Base-by-base conservation (phyloP, 2,888 invertebrate genomes). In the Chaitophorus viminalis region DNA sequence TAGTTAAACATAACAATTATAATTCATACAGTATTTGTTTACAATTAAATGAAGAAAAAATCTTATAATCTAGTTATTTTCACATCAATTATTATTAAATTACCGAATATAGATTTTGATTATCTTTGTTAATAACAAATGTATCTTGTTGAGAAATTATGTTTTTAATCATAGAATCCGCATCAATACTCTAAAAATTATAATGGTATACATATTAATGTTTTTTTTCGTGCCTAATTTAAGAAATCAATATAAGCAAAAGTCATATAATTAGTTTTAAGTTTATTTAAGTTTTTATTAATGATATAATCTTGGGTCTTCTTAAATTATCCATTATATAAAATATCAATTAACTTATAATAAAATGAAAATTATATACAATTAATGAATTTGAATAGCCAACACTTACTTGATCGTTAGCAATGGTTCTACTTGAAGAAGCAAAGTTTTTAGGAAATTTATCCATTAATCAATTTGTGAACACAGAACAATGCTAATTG, bases 161-260 rank as follows among this genome's bases (percentile, higher is more conserved):
- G 83, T 89, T 89, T 82, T 90, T 90, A 81, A 90, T 90, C 90
- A 90, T 90, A 77, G 89, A 90, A 89, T 90, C 90, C 65, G 90
- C 90, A 89, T 90, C 90, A 70, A 90, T 46, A 36, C 87, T 89
- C 90, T 90, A 85, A 82, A 83, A 84, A 84, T n/a, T 39, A 75
- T 75, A 1, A 39, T 75, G 21, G 5, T 29, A n/a, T 17, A 3
- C 46, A 25, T 75, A 39, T 29, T 36, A 25, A 72, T 46, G 25
- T 25, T 3, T 60, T 25, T 25, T 60, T 60, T 25, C n/a, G n/a
- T n/a, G n/a, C n/a, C n/a, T n/a, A 54, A 60, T 60, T 60, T 25
- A 25, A 60, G 25, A 14, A 46, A 14, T 2, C 14, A 46, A 46
- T 14, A 60, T 60, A 11, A 25, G 29, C 29, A 68, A 29, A 29